A percentile compares a stretch with the other conserved stretches of the same genome.
These are phyloP conservation scores for Drosophila dunni DNA, from an alignment of 1,140 invertebrate species.

Conservation along the genomic window DNA sequence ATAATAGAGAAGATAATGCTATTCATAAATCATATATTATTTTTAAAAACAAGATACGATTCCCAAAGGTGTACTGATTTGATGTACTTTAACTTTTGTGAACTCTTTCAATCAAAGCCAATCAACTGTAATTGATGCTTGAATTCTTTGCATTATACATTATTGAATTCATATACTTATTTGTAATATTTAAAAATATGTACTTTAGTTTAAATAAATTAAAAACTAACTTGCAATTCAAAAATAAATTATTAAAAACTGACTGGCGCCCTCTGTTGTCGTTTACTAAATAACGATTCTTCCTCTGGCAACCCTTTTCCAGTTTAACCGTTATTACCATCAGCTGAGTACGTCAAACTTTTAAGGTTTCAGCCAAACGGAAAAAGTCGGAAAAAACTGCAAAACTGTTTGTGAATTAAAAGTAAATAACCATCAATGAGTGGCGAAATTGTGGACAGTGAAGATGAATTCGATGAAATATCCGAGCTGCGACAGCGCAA, in stretches of 20 bases:
- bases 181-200: constrained; percentile 70
- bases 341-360: constrained; percentile 3
- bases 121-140: constrained; percentile 61
- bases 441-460: constrained; percentile 62
- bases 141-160: constrained; percentile 40
- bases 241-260: constrained; percentile 61
- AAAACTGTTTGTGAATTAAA: constrained; percentile 8
- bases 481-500: constrained; percentile 65
- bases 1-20: constrained; percentile 5
- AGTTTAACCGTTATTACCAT: not conserved
- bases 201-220: constrained; percentile 75
- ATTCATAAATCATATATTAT: constrained; percentile 20
- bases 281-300: not conserved
- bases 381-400: constrained; percentile 10
- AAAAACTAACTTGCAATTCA: constrained; percentile 62
- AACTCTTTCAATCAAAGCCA: constrained; percentile 55
- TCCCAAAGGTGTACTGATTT: constrained; percentile 48
- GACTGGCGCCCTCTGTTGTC: constrained; percentile 12
- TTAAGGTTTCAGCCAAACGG: constrained; percentile 15
- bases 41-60: constrained; percentile 19
- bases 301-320: constrained; percentile 29
- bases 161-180: constrained; percentile 61
- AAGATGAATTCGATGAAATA: constrained; percentile 73
- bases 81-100: constrained; percentile 59
- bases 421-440: constrained; percentile 16